Base-by-base conservation (phyloP, 92 coral and sea anemone genomes). In the Pocillopora grandis region DNA sequence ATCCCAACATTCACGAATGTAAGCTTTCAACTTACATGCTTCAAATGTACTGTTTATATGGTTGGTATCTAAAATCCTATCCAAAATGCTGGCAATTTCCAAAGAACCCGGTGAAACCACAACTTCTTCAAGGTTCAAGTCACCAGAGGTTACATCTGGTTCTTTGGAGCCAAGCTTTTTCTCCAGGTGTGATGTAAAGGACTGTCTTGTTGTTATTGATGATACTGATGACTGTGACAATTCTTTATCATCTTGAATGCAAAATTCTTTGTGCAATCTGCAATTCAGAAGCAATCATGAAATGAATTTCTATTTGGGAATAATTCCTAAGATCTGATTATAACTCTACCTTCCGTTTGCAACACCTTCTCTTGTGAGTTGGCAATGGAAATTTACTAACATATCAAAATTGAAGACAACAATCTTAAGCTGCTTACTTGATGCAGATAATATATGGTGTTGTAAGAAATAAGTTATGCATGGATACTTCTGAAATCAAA, bases 1-100 rank as follows among this genome's bases (percentile, higher is more conserved):
- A 62, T 93, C 98, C 98, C 98, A 93, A 75, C 98, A 93, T 27
- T 93, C 98, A 59, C 95, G 86, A 36, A 93, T 89, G 84, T 93
- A 93, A 37, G 84, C 87, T 76, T 93, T 93, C 85, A 93, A 62
- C 81, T 93, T 93, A 65, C 86, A 87, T 17, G 95, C 84, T 77
- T 93, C 98, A 91, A 93, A 93, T 71, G 87, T 89, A 31, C 70
- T 81, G 78, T 91, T 93, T 20, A 62, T 62, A 33, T 88, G 79
- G 62, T 79, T 87, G 31, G 90, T 72, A 36, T 76, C 80, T 49
- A 93, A 66, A 9, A 93, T 76, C 71, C 74, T 87, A 80, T 89
- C 95, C 66, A 93, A 86, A 18, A 84, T 84, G 65, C 86, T 79
- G 58, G 88, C 87, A 69, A 86, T 81, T 14, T 71, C 72, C 10